Evolutionary conservation across 2,113 vertebrate species (phyloP).

Genomic region (Fulmarus glacialis): DNA sequence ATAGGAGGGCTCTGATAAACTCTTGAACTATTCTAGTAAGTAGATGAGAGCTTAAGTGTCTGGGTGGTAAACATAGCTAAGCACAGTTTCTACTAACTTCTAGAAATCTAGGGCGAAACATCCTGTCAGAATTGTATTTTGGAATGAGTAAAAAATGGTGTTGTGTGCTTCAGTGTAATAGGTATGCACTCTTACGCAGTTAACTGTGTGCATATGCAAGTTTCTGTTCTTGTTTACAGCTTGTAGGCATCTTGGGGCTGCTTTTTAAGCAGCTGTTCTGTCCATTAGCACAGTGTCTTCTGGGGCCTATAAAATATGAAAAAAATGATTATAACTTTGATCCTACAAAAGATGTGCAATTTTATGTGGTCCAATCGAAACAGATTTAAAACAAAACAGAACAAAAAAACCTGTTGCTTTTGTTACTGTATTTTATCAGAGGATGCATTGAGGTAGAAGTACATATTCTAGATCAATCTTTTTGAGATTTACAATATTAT

Average conservation of each 20-base stretch:
- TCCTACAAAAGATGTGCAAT: not conserved
- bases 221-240: not conserved
- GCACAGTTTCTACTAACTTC: not conserved
- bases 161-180: rapidly evolving
- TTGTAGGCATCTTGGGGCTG: not conserved
- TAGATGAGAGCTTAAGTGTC: not conserved
- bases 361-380: not conserved
- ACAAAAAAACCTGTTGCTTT: not conserved
- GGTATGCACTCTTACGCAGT: not conserved
- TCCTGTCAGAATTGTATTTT: not conserved
- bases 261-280: not conserved
- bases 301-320: not conserved
- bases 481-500: not conserved
- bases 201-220: not conserved
- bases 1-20: not conserved
- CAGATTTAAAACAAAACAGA: not conserved
- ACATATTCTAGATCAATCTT: not conserved
- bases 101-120: not conserved
- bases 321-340: not conserved
- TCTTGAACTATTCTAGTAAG: not conserved
- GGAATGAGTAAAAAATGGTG: not conserved
- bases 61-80: not conserved
- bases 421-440: not conserved
- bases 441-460: not conserved
- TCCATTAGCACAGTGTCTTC: not conserved